Percentiles rank a stretch among this genome's conserved stretches.
These are phyloP conservation scores for Lasiommata megera DNA, from an alignment of 2,888 invertebrate genomes.

Conservation along the genomic window DNA sequence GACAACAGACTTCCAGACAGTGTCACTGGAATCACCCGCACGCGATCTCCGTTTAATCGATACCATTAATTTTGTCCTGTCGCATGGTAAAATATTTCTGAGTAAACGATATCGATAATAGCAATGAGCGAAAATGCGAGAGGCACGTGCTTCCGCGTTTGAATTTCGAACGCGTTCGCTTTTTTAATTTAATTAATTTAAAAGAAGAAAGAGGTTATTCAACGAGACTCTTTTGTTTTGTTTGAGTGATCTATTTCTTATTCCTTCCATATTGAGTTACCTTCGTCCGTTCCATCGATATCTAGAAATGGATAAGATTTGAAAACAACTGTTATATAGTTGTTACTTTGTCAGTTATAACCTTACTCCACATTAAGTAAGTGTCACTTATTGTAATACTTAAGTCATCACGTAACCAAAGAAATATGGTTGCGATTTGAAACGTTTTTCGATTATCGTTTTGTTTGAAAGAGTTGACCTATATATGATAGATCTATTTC, in stretches of 20 bases:
- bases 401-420: no score
- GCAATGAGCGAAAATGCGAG: slow-evolving; percentile 7
- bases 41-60: slow-evolving; percentile 77
- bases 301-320: no score
- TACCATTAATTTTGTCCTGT: slow-evolving; percentile 72
- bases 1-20: slow-evolving; percentile 71
- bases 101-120: slow-evolving; percentile 25
- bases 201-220: not conserved
- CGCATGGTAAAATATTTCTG: slow-evolving; percentile 30
- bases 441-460: no score
- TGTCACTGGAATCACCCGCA: slow-evolving; percentile 69
- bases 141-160: slow-evolving; percentile 8
- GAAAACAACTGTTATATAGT: no score
- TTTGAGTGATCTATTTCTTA: not conserved
- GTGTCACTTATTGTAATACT: no score
- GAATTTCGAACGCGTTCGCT: not conserved
- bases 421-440: no score
- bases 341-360: no score
- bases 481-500: no score
- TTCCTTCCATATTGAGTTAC: no score
- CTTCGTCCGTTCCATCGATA: no score
- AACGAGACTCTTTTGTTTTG: not conserved
- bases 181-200: not conserved
- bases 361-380: no score
- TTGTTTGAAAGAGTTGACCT: no score